These are phyloP conservation scores for Campoplex capitator DNA, from an alignment of 2,888 invertebrate species.

Conservation along the genomic window DNA sequence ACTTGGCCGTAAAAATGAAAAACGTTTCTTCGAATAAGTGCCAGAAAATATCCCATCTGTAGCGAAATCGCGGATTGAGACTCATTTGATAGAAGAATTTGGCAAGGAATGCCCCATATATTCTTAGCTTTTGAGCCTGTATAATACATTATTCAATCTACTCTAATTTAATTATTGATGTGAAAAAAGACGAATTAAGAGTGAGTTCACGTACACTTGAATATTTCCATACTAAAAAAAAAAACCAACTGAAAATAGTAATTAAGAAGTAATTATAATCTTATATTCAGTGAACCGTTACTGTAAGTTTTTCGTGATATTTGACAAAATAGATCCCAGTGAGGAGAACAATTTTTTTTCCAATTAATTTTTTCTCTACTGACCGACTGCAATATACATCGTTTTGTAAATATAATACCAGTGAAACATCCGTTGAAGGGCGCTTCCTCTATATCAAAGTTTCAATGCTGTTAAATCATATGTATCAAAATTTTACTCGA, in stretches of 20 bases:
- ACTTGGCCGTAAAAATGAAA: too few species aligned
- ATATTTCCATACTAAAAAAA: not conserved
- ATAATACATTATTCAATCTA: too few species aligned
- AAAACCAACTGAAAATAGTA: not conserved
- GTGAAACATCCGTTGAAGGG: not conserved
- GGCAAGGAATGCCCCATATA: not conserved
- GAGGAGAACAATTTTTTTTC: not conserved
- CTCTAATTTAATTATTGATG: too few species aligned
- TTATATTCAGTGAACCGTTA: not conserved
- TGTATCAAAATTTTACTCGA: conserved; percentile 37
- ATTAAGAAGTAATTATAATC: not conserved
- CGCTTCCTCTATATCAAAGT: conserved; percentile 18
- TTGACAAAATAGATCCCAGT: not conserved
- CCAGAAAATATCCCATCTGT: too few species aligned
- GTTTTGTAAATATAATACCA: not conserved
- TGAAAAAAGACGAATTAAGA: not conserved
- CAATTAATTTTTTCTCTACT: not conserved
- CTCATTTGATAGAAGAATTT: too few species aligned
- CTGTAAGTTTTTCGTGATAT: not conserved
- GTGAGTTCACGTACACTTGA: not conserved
- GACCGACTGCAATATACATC: not conserved
- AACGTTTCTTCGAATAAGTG: too few species aligned
- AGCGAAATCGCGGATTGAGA: too few species aligned
- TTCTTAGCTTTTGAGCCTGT: not conserved
- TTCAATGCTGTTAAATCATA: conserved; percentile 41